A percentile compares a stretch with the other conserved stretches of the same genome.
These are phyloP conservation scores for Mormyrus proboscirostris DNA, from an alignment of 2,797 vertebrate genomes.

Conservation along the genomic window DNA sequence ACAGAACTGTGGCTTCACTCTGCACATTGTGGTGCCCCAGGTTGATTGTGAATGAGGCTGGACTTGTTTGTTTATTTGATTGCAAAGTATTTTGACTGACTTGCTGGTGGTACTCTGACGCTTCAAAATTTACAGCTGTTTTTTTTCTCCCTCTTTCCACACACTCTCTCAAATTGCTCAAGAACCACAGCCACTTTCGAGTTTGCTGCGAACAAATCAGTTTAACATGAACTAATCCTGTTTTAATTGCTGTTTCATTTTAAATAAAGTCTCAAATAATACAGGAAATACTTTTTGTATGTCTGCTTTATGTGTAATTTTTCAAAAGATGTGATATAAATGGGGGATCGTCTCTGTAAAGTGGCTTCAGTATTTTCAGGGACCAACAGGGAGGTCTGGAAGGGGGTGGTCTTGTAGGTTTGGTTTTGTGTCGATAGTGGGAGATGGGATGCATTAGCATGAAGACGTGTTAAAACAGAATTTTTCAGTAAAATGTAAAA, in stretches of 20 bases:
- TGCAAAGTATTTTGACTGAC: constrained; percentile 43
- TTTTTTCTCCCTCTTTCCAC: neutral
- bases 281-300: neutral
- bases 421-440: constrained; percentile 34
- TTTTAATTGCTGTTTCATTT: constrained; percentile 33
- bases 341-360: constrained; percentile 24
- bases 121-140: constrained; percentile 24
- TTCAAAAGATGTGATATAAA: neutral
- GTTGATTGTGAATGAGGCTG: neutral
- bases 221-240: constrained; percentile 9
- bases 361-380: constrained; percentile 32
- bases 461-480: constrained; percentile 35
- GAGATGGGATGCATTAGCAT: constrained; percentile 29
- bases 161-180: neutral
- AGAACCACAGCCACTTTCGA: neutral
- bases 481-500: constrained; percentile 41
- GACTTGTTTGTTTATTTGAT: constrained; percentile 26
- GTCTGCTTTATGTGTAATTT: constrained; percentile 32
- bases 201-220: constrained; percentile 2
- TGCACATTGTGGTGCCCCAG: constrained; percentile 28
- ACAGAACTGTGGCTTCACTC: constrained; percentile 34
- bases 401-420: constrained; percentile 36
- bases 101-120: constrained; percentile 34
- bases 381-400: constrained; percentile 28
- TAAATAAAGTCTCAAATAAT: constrained; percentile 27